These are phyloP conservation scores for Clamator glandarius DNA, from an alignment of 2,797 vertebrate genomes.

Conservation along the genomic window DNA sequence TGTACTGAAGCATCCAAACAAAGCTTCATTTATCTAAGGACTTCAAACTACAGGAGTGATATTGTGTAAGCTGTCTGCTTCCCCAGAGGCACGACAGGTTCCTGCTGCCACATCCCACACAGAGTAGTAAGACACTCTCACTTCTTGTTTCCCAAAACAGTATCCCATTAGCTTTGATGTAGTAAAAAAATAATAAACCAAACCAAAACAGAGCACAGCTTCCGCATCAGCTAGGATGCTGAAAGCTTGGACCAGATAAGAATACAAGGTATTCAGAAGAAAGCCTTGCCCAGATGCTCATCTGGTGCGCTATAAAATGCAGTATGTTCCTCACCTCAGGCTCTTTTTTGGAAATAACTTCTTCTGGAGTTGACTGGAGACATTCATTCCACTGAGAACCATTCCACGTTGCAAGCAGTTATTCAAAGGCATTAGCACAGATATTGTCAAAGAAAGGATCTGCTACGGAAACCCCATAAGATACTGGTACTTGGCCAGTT, in stretches of 20 bases:
- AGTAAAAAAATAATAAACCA: background rate
- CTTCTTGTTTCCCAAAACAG: constrained; percentile 34
- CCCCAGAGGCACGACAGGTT: background rate
- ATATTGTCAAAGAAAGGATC: background rate
- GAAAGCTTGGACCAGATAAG: background rate
- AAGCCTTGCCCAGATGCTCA: background rate
- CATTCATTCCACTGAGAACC: background rate
- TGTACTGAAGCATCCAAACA: background rate
- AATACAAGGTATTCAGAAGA: background rate
- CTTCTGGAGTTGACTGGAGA: background rate
- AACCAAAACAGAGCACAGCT: background rate
- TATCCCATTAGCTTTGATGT: background rate
- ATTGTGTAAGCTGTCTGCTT: background rate
- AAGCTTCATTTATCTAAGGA: background rate
- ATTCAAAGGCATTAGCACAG: background rate
- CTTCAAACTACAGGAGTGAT: background rate
- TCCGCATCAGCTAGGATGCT: background rate
- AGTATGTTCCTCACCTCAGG: background rate
- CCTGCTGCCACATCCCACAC: constrained; percentile 12
- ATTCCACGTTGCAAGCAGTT: background rate
- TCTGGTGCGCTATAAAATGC: background rate
- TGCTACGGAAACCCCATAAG: accelerated
- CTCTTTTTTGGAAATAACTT: background rate
- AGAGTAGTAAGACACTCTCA: constrained; percentile 1
- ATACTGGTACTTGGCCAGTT: background rate